These are phyloP conservation scores for Echinarachnius parma DNA, from an alignment of 53 echinoderm and acorn worm species.

Conservation along the genomic window DNA sequence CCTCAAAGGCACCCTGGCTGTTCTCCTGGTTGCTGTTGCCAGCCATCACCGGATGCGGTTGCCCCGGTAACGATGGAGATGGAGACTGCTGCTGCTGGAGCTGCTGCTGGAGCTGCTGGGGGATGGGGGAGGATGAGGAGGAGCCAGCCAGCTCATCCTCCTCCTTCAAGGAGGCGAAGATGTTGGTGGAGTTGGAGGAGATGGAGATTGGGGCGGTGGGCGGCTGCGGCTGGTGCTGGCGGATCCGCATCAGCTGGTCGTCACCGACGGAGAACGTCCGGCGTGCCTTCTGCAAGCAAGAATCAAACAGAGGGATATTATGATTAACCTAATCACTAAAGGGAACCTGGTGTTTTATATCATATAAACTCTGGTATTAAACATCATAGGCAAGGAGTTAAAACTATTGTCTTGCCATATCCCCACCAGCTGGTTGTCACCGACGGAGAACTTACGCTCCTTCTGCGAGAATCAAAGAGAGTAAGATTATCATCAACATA, in stretches of 20 bases:
- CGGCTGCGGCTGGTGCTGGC: constrained; percentile 46
- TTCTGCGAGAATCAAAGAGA: too few species aligned
- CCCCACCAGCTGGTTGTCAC: too few species aligned
- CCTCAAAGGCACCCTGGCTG: constrained; percentile 49
- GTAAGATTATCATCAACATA: too few species aligned
- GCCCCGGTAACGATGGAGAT: constrained; percentile 27
- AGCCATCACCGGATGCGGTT: constrained; percentile 34
- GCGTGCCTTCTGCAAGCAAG: constrained; percentile 73
- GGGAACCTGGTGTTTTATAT: too few species aligned
- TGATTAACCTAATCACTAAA: too few species aligned
- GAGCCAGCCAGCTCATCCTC: constrained; percentile 58
- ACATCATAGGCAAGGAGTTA: too few species aligned
- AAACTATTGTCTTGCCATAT: too few species aligned
- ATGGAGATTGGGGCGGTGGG: constrained; percentile 19
- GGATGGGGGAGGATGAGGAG: background rate
- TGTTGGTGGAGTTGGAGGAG: constrained; percentile 55
- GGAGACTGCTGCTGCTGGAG: too few species aligned
- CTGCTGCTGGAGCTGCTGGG: too few species aligned
- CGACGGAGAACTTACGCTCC: too few species aligned
- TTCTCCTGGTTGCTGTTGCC: constrained; percentile 45
- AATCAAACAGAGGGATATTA: too few species aligned
- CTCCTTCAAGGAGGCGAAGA: constrained; percentile 71
- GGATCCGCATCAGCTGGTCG: constrained; percentile 72
- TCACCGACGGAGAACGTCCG: constrained; percentile 78
- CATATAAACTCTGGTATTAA: too few species aligned